These are phyloP conservation scores for Tragelaphus scriptus DNA, from an alignment of 2,113 vertebrate genomes.

Conservation along the genomic window DNA sequence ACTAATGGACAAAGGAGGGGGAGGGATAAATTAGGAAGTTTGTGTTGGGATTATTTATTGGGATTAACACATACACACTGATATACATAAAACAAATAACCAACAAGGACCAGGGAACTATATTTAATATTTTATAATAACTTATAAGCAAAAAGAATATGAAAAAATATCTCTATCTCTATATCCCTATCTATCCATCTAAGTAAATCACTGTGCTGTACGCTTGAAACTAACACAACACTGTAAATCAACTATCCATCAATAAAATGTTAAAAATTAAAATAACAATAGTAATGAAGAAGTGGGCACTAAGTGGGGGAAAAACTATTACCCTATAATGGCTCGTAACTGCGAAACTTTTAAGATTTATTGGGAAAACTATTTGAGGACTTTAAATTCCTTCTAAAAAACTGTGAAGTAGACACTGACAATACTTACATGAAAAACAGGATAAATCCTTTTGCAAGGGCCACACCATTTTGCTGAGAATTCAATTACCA, in stretches of 20 bases:
- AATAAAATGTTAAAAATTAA: not conserved
- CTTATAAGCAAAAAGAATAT: not conserved
- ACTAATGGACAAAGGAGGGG: not conserved
- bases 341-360: not conserved
- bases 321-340: not conserved
- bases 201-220: not conserved
- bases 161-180: not conserved
- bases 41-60: not conserved
- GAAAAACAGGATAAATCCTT: slow-evolving; percentile 68
- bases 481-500: slow-evolving; percentile 87
- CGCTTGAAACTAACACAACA: not conserved
- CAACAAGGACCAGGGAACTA: not conserved
- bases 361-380: not conserved
- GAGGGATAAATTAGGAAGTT: not conserved
- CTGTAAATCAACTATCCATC: not conserved
- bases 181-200: not conserved
- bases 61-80: not conserved
- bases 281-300: not conserved
- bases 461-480: slow-evolving; percentile 85
- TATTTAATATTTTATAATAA: not conserved
- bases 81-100: not conserved
- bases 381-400: not conserved
- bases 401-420: not conserved
- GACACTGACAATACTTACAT: slow-evolving; percentile 72
- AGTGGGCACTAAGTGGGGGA: not conserved